phyloP scores from a whole-genome alignment of 2,888 invertebrate genomes.

The Sinotaia quadrata region DNA sequence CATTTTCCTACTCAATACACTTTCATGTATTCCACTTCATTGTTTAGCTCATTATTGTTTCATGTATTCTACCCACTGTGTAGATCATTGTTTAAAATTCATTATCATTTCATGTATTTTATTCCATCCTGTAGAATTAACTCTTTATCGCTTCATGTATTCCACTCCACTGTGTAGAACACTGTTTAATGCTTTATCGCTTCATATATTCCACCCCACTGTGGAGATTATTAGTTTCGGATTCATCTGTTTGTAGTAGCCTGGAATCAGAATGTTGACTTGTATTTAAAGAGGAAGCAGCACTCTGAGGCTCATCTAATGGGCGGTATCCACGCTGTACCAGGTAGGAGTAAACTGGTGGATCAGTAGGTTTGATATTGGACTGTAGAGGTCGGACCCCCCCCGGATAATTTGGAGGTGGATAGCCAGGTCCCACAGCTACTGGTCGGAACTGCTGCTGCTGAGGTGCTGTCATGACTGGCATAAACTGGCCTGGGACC shows the following conservation, averaged over 20 bases:
- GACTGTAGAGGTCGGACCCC: constrained; percentile 12
- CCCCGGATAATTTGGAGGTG: constrained; percentile 27
- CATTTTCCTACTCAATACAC: too few relatives aligned
- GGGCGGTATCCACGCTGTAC: constrained; percentile 61
- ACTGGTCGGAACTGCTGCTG: constrained; percentile 31
- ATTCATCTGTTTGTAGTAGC: constrained; percentile 14
- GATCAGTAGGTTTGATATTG: constrained; percentile 37
- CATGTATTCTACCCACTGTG: too few relatives aligned
- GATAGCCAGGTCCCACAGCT: constrained; percentile 14
- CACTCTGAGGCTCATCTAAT: constrained; percentile 33
- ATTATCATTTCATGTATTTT: too few relatives aligned
- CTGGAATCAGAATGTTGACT: constrained; percentile 8
- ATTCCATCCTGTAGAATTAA: too few relatives aligned
- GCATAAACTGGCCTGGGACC: constrained; percentile 50
- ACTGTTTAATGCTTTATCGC: constrained; percentile 27
- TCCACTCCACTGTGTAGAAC: too few relatives aligned
- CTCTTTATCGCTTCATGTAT: too few relatives aligned
- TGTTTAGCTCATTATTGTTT: too few relatives aligned
- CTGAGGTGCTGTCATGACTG: constrained; percentile 41
- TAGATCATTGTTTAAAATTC: too few relatives aligned
- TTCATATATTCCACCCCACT: constrained; percentile 40
- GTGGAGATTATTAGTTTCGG: constrained; percentile 20
- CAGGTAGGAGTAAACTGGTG: constrained; percentile 60
- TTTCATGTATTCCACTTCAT: too few relatives aligned
- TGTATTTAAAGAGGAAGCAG: not conserved